Conservation (phyloP, 2,113 vertebrate species). For the Chloebia gouldiae region DNA sequence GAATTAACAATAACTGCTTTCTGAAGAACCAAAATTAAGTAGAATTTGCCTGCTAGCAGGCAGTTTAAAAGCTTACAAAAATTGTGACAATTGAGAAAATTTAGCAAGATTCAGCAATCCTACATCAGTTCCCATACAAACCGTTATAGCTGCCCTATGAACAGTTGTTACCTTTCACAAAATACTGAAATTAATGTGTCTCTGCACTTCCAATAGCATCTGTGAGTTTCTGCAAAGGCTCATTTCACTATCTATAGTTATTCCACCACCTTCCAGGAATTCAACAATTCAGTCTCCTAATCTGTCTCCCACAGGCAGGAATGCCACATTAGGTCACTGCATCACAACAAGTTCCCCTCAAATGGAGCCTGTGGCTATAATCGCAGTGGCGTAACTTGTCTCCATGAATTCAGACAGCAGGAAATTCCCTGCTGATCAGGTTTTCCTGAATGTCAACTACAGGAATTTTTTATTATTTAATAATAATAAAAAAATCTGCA, state of each 20-base stretch:
- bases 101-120: conserved; percentile 1
- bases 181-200: neutral
- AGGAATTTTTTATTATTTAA: conserved; percentile 8
- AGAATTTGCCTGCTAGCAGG: conserved; percentile 13
- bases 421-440: conserved; percentile 69
- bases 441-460: conserved; percentile 61
- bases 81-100: conserved; percentile 13
- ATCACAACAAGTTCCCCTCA: conserved; percentile 12
- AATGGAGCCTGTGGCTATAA: conserved; percentile 44
- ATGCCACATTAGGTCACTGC: conserved; percentile 32
- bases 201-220: neutral
- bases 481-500: neutral
- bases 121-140: neutral
- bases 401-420: conserved; percentile 62
- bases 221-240: neutral
- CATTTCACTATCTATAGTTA: conserved; percentile 12
- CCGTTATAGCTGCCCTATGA: neutral
- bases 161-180: neutral
- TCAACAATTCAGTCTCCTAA: conserved; percentile 36
- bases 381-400: conserved; percentile 3
- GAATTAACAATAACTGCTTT: conserved; percentile 33
- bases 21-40: conserved; percentile 11
- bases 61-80: conserved; percentile 19
- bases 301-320: conserved; percentile 53
- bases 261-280: conserved; percentile 52